phyloP scores from a whole-genome alignment of 2,888 invertebrate species.

The Criorhina ranunculi region DNA sequence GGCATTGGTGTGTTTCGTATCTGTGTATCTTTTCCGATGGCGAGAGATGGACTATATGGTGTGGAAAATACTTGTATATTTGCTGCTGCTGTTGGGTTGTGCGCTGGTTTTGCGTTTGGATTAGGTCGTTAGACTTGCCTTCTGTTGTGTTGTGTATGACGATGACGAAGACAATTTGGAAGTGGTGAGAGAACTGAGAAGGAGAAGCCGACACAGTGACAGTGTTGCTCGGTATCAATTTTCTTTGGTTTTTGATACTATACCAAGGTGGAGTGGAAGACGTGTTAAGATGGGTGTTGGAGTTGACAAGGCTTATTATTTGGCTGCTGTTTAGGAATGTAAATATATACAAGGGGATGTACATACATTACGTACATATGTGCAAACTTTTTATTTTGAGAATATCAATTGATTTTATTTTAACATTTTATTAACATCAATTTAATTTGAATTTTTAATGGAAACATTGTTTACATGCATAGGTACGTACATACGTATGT shows the following conservation, averaged over 20 bases:
- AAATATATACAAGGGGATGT: too few species aligned
- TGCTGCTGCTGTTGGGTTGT: conserved; percentile 17
- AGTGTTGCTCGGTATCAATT: conserved; percentile 19
- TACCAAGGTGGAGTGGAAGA: background rate
- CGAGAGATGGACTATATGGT: conserved; percentile 8
- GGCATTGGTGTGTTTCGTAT: conserved; percentile 16
- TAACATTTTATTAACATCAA: too few species aligned
- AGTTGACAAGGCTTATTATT: conserved; percentile 35
- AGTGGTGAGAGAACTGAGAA: conserved; percentile 29
- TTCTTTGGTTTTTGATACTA: background rate
- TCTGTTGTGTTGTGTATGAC: conserved; percentile 46
- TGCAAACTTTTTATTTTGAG: background rate
- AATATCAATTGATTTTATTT: too few species aligned
- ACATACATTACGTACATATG: too few species aligned
- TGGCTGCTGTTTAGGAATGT: conserved; percentile 4
- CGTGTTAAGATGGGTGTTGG: conserved; percentile 27
- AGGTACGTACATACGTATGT: too few species aligned
- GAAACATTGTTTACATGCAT: too few species aligned
- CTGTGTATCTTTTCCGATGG: conserved; percentile 16
- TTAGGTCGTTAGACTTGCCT: conserved; percentile 53
- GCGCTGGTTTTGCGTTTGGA: conserved; percentile 61
- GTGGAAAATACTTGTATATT: conserved; percentile 1
- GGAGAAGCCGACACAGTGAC: conserved; percentile 1
- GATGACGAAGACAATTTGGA: too few species aligned
- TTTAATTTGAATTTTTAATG: too few species aligned